Evolutionary conservation across 2,888 invertebrate genomes (phyloP), one percentile per base, ranked within the genome.

Genomic region (Erynnis tages): DNA sequence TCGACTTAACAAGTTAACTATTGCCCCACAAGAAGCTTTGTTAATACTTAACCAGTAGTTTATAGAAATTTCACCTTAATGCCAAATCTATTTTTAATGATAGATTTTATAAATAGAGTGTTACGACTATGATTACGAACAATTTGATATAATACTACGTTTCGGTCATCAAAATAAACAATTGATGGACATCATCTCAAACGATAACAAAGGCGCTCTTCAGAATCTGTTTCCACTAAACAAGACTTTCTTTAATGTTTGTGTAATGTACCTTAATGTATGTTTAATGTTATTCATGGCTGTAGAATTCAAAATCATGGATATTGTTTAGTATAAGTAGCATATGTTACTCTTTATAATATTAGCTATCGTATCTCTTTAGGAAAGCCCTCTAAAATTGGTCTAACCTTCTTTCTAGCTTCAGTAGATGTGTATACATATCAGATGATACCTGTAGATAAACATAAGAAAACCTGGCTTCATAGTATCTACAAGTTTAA

Each of bases 71-170:
- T 7, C 7, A 3, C n/a, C 7, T 27, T n/a, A n/a, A 8, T 6
- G 34, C 7, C 29, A 27, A 47, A 47, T 37, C 47, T 37, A 7
- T 29, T 19, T 47, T 17, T 47, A 47, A 47, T 47, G 17, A 47
- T 37, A 27, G 5, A 37, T 19, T 17, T 29, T 16, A 21, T 38
- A 47, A 29, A 19, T 6, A 13, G 14, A 13, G 25, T 11, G 27
- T 35, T 27, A 27, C 16, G 5, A 46, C 14, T 27, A 27, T 21
- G 5, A 46, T 21, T 34, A 37, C 10, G 41, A 35, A 27, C 35
- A 25, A 16, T 43, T 11, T 21, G 2, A 29, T 13, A n/a, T 32
- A 23, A 37, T 47, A n/a, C n/a, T 47, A 37, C 16, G 27, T 27
- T 37, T 14, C 16, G 10, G 16, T 21, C 29, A 29, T 8, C 35